Base-by-base conservation (phyloP, 2,113 vertebrate genomes). In the Meles meles region DNA sequence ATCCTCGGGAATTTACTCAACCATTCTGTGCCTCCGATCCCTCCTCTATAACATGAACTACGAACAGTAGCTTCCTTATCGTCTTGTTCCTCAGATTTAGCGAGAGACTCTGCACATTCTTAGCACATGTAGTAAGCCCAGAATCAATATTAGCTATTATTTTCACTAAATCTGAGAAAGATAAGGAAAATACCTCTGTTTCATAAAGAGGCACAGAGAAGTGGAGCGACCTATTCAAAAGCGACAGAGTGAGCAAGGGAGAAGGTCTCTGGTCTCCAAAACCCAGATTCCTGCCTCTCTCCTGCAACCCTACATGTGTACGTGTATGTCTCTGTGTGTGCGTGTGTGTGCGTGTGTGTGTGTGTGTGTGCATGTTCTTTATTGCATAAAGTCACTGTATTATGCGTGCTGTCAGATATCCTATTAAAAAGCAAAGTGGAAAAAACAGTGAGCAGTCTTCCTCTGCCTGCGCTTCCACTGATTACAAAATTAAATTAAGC, bases 401-500 rank as follows among this genome's bases (percentile, higher is more conserved):
- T 98, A 98, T 98, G 96, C 94, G 94, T 84, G 96, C 96, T 98
- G 98, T 98, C 98, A 98, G 94, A 97, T 94, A 98, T 82, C 97
- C 97, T 98, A 98, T 98, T 98, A 98, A 98, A 98, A 97, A 98
- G 95, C 96, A 96, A 97, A 97, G 97, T 96, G 97, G 96, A 96
- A 95, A 97, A 98, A 98, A 79, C 97, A 96, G 98, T 92, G 94
- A 97, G 97, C 98, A 93, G 97, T 95, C 96, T 97, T 98, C 97
- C 96, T 97, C 96, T 79, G 97, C 97, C 97, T 98, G 97, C 8
- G 74, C 97, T 92, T 97, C 82, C 93, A 88, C 97, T 97, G 98
- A 98, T 98, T 98, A 98, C 97, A 98, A 98, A 98, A 98, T 98
- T 98, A 98, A 98, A 98, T 98, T 98, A 98, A 97, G 98, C 97